These are phyloP conservation scores for Polyodon spathula DNA, from an alignment of 2,113 vertebrate genomes.

Conservation along the genomic window DNA sequence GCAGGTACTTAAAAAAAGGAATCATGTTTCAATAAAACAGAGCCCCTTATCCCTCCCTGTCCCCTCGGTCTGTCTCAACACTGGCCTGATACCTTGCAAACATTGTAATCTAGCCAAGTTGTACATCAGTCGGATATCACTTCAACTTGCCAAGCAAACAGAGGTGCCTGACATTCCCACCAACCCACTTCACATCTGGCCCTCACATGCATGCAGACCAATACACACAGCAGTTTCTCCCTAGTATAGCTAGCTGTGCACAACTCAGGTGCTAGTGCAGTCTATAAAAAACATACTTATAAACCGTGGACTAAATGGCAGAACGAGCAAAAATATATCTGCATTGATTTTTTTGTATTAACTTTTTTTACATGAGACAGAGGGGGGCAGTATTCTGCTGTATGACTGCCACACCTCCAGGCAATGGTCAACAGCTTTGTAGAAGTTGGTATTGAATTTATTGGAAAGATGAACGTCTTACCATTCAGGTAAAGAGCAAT, in stretches of 20 bases:
- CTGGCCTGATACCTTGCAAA: conserved; percentile 4
- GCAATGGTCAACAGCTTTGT: no score
- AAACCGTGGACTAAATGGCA: not conserved
- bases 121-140: conserved; percentile 47
- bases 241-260: no score
- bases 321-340: not conserved
- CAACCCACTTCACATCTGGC: conserved; percentile 62
- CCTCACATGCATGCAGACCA: conserved; percentile 51
- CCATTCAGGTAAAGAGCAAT: no score
- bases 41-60: not conserved
- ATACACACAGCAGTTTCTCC: not conserved
- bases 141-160: conserved; percentile 73
- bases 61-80: not conserved
- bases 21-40: no score
- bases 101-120: conserved; percentile 3
- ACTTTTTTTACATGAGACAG: no score
- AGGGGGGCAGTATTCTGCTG: no score
- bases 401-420: no score
- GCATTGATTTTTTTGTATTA: no score
- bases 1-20: no score
- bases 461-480: no score
- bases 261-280: not conserved
- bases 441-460: no score
- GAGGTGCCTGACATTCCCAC: conserved; percentile 31
- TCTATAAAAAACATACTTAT: not conserved